These are phyloP conservation scores for Nanorana parkeri DNA, from an alignment of 2,113 vertebrate genomes.

Conservation along the genomic window DNA sequence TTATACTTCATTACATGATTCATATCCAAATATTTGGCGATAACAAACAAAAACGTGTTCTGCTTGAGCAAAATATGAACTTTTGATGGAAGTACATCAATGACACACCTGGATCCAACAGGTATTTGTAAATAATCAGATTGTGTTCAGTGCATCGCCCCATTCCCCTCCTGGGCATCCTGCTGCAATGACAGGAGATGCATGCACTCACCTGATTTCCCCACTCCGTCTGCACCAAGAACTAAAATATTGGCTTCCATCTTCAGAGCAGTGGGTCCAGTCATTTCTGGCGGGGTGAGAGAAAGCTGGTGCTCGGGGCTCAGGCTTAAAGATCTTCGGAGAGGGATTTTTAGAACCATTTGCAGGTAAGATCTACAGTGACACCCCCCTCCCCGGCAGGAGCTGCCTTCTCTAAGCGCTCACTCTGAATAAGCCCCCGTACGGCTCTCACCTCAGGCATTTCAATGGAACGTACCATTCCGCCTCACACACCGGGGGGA, in stretches of 20 bases:
- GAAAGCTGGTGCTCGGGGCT: constrained; percentile 65
- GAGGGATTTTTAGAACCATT: constrained; percentile 69
- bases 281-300: constrained; percentile 57
- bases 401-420: neutral
- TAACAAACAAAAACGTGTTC: no score
- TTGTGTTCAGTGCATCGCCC: no score
- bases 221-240: constrained; percentile 80
- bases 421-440: neutral
- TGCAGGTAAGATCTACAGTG: neutral
- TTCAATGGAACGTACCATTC: constrained; percentile 43
- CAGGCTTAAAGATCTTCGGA: constrained; percentile 70
- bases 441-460: constrained; percentile 19
- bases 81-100: no score
- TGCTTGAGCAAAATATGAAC: no score
- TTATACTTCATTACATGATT: no score
- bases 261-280: constrained; percentile 59
- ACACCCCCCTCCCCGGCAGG: neutral
- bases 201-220: constrained; percentile 80
- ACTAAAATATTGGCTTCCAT: constrained; percentile 81
- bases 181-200: no score
- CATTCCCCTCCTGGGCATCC: no score
- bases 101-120: no score
- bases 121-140: no score
- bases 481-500: neutral
- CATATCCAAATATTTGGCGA: no score